Base-by-base conservation (phyloP, 2,113 vertebrate genomes). In the Choloepus hoffmanni region DNA sequence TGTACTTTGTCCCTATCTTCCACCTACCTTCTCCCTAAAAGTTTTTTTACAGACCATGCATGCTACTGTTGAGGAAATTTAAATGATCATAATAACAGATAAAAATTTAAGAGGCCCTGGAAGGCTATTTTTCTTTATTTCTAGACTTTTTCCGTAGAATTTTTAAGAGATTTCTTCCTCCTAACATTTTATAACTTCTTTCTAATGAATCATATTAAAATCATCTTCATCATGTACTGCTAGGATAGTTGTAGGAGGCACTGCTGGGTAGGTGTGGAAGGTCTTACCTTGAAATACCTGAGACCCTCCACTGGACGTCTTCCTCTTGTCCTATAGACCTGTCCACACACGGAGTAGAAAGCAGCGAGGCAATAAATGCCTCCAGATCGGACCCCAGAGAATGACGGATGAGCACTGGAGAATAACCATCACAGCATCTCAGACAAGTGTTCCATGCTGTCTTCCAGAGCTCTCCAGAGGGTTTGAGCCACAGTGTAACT, bases 131-230 rank as follows among this genome's bases (percentile, higher is more conserved):
- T 58, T 94, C 50, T 74, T 0, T 24, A 79, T 67, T 94, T 94
- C 96, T 83, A 93, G 48, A 73, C 67, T 82, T 60, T 79, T 89
- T 97, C 78, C 84, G 96, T 89, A 87, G 23, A 45, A 21, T 90
- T 91, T 68, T 48, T 63, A 58, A 85, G 73, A 73, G 16, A 30
- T 85, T 50, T 79, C 36, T 91, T 74, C 55, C 95, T 30, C 30
- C 26, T 15, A 86, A 14, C 15, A 0, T 74, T 72, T 58, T 76
- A 58, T 67, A 92, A 95, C 73, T 45, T 89, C n/a, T 78, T 79
- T 23, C 73, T 84, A 26, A 28, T 73, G 67, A 96, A 62, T 92
- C 58, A 74, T 5, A 0, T 19, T 45, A 90, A 91, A 84, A 62
- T 73, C 16, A 10, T 65, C 28, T 45, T 33, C 6, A 48, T 5